Evolutionary conservation across 1,140 invertebrate genomes (phyloP), one percentile per base, ranked within the genome.

Genomic region (Listronotus bonariensis): DNA sequence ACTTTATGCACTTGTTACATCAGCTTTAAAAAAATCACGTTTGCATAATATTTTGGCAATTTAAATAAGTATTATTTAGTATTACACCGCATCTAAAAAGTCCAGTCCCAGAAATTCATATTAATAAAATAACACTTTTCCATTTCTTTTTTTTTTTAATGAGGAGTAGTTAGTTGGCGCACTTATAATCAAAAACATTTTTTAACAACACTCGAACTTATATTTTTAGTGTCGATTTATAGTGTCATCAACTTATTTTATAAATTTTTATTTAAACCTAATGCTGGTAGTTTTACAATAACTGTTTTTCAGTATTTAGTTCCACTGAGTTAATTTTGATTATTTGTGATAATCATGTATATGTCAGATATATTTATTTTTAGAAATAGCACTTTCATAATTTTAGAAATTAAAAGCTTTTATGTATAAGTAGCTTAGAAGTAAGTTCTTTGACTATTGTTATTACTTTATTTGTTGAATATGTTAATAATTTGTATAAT

Each of bases 391-490:
- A 59, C 41, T 34, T 32, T 34, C 12, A 31, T 52, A 42, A 52
- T 53, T 61, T 18, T 18, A 49, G 41, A 20, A 11, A 53, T 53
- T 31, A 40, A 45, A 64, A 55, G 43, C 46, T 36, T 45, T 34
- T 62, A 32, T 53, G 45, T 46, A 58, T 58, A 58, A 62, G 52
- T 46, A 48, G 61, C 54, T 64, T 64, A 51, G 6, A 17, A 40
- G 4, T 58, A 52, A 58, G 46, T 58, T 43, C 49, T 65, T 65
- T 66, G 54, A 67, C 59, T 67, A 74, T 75, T 78, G 75, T 77
- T 77, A 76, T 76, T 74, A 76, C 73, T 77, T 76, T 76, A 72
- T 76, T 65, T 77, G 75, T 77, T 78, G 73, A 76, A 77, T 76
- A 76, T 76, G 70, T 76, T 77, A 71, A 74, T 73, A 73, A 74